Percentiles rank a stretch among this genome's conserved stretches.
phyloP scores from a whole-genome alignment of 2,113 vertebrate species.

The Pomatostomus ruficeps region DNA sequence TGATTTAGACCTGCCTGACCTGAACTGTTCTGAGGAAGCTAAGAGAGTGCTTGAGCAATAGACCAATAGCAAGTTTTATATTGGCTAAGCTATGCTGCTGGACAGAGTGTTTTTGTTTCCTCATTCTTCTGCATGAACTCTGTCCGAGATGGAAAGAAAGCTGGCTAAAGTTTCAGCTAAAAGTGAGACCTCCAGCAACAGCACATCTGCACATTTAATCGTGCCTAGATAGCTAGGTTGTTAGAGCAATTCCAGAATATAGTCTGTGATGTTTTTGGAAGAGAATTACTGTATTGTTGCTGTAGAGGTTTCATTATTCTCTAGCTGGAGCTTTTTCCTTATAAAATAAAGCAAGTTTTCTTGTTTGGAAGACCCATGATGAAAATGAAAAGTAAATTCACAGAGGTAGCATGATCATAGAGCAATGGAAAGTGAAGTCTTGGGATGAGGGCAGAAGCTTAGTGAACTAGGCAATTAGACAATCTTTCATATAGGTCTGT shows the following conservation, averaged over 20 bases:
- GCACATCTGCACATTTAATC: not conserved
- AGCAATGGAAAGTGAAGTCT: not conserved
- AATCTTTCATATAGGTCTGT: not conserved
- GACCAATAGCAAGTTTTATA: not conserved
- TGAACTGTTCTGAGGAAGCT: not conserved
- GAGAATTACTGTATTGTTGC: not conserved
- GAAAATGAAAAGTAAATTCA: not conserved
- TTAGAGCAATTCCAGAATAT: not conserved
- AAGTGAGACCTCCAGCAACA: not conserved
- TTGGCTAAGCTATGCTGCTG: slow-evolving; percentile 2
- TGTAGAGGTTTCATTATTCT: not conserved
- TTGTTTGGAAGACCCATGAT: not conserved
- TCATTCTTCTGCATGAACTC: not conserved
- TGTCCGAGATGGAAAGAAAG: not conserved
- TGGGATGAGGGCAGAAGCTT: not conserved
- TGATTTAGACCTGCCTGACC: not conserved
- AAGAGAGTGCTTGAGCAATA: not conserved
- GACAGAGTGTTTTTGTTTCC: slow-evolving; percentile 35
- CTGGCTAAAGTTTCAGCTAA: not conserved
- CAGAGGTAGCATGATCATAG: not conserved
- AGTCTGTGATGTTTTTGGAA: not conserved
- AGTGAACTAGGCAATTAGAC: not conserved
- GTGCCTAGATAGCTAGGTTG: not conserved
- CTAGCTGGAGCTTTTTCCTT: not conserved
- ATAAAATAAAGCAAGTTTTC: not conserved